These are phyloP conservation scores for Pangasianodon hypophthalmus DNA, from an alignment of 2,113 vertebrate genomes.

Conservation along the genomic window DNA sequence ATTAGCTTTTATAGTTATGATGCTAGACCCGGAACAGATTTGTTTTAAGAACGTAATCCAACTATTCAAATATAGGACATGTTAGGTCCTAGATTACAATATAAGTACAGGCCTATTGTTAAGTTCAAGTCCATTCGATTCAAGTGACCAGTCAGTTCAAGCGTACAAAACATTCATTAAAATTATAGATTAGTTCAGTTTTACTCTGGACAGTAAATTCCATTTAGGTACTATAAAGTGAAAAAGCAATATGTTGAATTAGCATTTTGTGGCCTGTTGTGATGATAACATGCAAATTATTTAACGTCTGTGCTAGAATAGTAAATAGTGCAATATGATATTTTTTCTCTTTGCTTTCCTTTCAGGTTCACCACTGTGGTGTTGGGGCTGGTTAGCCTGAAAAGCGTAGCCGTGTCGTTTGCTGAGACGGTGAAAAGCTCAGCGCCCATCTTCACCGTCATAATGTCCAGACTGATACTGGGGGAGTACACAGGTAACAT, in stretches of 20 bases:
- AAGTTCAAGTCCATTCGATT: too few species aligned
- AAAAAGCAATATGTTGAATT: background rate
- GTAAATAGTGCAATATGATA: background rate
- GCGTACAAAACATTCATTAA: background rate
- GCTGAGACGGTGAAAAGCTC: constrained; percentile 98
- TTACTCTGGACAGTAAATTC: background rate
- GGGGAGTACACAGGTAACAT: constrained; percentile 90
- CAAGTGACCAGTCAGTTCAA: background rate
- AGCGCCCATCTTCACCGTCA: constrained; percentile 94
- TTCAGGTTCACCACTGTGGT: constrained; percentile 91
- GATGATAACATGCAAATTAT: background rate
- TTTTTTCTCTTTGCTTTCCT: background rate
- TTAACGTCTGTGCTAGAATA: background rate
- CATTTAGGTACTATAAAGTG: background rate
- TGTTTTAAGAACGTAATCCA: too few species aligned
- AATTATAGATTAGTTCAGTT: background rate
- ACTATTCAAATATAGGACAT: too few species aligned
- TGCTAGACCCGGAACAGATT: too few species aligned
- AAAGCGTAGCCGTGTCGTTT: constrained; percentile 94
- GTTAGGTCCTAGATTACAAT: background rate
- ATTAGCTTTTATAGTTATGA: background rate
- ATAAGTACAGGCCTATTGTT: background rate
- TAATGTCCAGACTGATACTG: constrained; percentile 94
- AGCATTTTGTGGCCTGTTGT: background rate
- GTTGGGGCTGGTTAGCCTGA: constrained; percentile 91